These are phyloP conservation scores for Montipora foliosa DNA, from an alignment of 64 coral and sea anemone species.

Conservation along the genomic window DNA sequence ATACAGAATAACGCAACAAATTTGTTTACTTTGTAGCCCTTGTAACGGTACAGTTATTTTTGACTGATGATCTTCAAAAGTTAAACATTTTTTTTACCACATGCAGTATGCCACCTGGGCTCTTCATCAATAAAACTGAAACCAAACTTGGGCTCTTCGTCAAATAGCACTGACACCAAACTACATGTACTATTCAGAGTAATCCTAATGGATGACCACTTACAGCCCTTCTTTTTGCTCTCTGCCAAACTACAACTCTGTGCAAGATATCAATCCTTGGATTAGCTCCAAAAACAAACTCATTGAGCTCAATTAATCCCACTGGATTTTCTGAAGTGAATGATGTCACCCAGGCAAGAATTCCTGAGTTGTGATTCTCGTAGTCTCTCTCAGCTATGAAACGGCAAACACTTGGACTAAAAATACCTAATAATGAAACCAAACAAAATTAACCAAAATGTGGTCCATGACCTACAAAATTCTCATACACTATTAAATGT, in stretches of 20 bases:
- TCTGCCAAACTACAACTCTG: constrained; percentile 99
- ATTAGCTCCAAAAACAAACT: constrained; percentile 97
- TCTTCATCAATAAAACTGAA: no score
- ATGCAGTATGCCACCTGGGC: no score
- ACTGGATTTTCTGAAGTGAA: constrained; percentile 67
- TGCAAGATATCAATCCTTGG: constrained; percentile 98
- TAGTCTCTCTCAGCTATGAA: constrained; percentile 86
- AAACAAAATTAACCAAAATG: not conserved
- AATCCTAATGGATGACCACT: constrained; percentile 25
- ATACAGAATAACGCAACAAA: no score
- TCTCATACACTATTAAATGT: no score
- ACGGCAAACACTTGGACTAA: constrained; percentile 79
- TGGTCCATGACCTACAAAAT: not conserved
- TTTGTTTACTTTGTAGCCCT: no score
- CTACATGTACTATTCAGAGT: no score
- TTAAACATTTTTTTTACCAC: no score
- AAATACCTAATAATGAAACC: constrained; percentile 57
- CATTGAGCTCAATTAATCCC: constrained; percentile 91
- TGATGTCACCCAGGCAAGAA: constrained; percentile 82
- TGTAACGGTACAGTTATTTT: no score
- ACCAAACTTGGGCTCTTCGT: no score
- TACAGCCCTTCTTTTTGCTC: constrained; percentile 95
- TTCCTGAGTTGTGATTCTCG: constrained; percentile 92
- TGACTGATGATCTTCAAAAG: no score
- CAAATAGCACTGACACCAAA: not conserved